Percentiles rank a stretch among this genome's conserved stretches.
Evolutionary conservation across 2,113 vertebrate species (phyloP).

Genomic region (Mustelus asterias): DNA sequence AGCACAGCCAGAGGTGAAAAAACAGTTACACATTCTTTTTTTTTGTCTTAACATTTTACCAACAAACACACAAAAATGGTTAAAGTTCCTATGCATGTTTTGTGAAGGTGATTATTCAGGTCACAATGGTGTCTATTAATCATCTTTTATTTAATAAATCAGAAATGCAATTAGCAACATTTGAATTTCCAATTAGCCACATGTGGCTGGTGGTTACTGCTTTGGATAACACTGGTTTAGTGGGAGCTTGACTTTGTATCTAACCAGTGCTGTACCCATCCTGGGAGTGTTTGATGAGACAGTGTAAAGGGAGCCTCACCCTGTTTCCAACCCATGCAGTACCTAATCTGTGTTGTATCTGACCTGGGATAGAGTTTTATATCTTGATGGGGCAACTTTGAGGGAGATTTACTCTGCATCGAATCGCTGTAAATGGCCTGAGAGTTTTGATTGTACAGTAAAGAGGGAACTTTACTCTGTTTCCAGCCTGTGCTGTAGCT

Average conservation of each 20-base stretch:
- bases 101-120: background rate
- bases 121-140: background rate
- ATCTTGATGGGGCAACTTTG: background rate
- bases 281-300: background rate
- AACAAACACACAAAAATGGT: background rate
- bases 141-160: background rate
- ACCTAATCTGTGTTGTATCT: background rate
- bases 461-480: background rate
- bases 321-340: background rate
- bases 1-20: background rate
- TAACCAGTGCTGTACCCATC: background rate
- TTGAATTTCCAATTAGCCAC: background rate
- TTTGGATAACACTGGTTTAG: background rate
- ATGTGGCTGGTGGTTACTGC: background rate
- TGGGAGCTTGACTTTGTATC: background rate
- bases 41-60: background rate
- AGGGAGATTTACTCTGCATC: background rate
- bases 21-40: background rate
- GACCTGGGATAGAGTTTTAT: background rate
- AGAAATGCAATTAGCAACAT: background rate
- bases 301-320: background rate
- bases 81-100: background rate
- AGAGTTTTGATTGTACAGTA: background rate
- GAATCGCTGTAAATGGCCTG: background rate
- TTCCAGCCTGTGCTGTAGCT: background rate